Conservation (phyloP, 2,797 vertebrate genomes). For the Spinibarbus caldwelli region DNA sequence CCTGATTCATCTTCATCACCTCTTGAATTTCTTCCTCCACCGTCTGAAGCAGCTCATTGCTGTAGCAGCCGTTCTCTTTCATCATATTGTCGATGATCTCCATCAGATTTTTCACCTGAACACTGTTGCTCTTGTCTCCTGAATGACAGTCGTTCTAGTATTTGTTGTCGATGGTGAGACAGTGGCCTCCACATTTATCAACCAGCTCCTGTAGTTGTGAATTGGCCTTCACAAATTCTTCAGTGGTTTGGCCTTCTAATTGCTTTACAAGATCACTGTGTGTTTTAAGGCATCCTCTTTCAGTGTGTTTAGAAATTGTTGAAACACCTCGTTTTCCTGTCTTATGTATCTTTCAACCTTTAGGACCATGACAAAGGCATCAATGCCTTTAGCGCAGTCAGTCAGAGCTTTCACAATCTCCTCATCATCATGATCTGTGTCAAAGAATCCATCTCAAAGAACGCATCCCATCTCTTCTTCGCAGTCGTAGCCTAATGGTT, state of each 20-base stretch:
- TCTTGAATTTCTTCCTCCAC: neutral
- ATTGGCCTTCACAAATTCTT: neutral
- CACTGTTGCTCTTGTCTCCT: neutral
- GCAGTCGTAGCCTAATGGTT: too few species aligned
- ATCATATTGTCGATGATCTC: slow-evolving; percentile 36
- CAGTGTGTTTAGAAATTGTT: slow-evolving; percentile 3
- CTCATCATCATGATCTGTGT: too few species aligned
- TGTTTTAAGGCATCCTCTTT: neutral
- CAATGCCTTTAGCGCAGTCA: slow-evolving; percentile 52
- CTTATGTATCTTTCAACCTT: slow-evolving; percentile 49
- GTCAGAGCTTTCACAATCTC: slow-evolving; percentile 47
- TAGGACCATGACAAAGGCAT: slow-evolving; percentile 60
- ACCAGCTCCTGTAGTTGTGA: slow-evolving; percentile 13
- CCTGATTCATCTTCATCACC: neutral
- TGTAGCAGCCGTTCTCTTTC: neutral
- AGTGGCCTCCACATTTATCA: slow-evolving; percentile 32
- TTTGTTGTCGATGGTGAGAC: slow-evolving; percentile 31
- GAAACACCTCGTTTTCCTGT: slow-evolving; percentile 3
- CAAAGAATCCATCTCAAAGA: too few species aligned
- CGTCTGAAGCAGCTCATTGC: neutral
- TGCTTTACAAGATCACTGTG: slow-evolving; percentile 5
- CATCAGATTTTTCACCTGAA: slow-evolving; percentile 39
- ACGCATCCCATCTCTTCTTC: too few species aligned
- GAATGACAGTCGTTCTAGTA: slow-evolving; percentile 19
- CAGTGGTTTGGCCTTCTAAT: neutral